Evolutionary conservation across 35 echinoderm and acorn worm species (phyloP), one percentile per base, ranked within the genome.

Genomic region (Ophioderma brevispina): DNA sequence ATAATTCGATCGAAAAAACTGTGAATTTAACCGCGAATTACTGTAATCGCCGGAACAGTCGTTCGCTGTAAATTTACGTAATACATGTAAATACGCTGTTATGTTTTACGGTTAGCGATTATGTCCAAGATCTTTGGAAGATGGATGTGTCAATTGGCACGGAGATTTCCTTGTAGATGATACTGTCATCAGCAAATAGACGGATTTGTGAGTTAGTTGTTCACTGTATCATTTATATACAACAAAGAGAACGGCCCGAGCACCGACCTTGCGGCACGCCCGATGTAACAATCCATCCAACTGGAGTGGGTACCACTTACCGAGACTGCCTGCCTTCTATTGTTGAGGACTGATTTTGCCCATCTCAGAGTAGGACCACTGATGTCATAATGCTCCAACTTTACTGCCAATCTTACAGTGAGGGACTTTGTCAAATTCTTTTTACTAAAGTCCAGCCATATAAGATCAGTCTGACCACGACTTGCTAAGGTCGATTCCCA

Each of bases 381-480:
- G 70, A 87, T 87, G 21, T 75, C 85, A 49, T 76, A 87, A 31
- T 38, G 19, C 35, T 76, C 64, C 30, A 87, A 23, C 46, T 87
- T 87, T 18, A 31, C 25, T 6, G 70, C 33, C 32, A 78, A 49
- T 78, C 64, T 52, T 33, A 33, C 19, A 37, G 35, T 77, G 85
- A 8, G 85, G 64, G 1, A 41, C 85, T 76, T 39, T 23, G 35
- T 76, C 43, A 85, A 85, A 76, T 18, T 32, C 63, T 36, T 37
- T 81, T 40, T 84, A 33, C 78, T 80, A 64, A 87, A 92, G 40
- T 95, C 94, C 0, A 95, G 34, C 23, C 88, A 82, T 5, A 89
- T 78, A 0, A 79, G 5, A 50, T 92, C 89, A 18, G 78, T 78
- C 38, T 86, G 84, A 10, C 42, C 36, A 34, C 39, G 63, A 38